Conservation (phyloP, 2,797 vertebrate species). For the Fratercula arctica region DNA sequence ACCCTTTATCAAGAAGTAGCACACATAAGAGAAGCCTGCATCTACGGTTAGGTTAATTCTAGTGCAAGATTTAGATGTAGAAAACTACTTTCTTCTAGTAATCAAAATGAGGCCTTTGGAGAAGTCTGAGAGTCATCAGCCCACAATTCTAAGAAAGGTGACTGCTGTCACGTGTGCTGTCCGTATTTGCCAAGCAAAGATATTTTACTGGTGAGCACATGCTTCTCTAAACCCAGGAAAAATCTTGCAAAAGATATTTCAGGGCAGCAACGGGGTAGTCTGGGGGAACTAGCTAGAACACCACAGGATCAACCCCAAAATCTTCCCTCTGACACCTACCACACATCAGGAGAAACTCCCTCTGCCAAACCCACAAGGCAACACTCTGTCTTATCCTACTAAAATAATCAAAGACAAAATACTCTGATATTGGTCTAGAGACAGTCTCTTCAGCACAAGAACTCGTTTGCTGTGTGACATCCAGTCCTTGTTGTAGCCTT, state of each 20-base stretch:
- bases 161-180: background rate
- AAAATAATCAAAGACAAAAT: background rate
- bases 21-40: background rate
- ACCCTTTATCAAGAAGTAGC: background rate
- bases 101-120: background rate
- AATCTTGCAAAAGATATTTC: background rate
- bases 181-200: background rate
- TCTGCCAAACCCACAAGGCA: background rate
- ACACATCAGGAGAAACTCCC: background rate
- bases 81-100: constrained; percentile 1
- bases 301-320: background rate
- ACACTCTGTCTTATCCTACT: background rate
- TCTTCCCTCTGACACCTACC: background rate
- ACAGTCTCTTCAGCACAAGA: background rate
- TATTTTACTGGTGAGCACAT: background rate
- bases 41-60: background rate
- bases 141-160: background rate
- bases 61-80: background rate
- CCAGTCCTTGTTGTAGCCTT: background rate
- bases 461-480: background rate
- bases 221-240: background rate
- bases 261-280: background rate
- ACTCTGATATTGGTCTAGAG: background rate
- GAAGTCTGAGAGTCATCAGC: background rate
- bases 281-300: background rate